phyloP scores from a whole-genome alignment of 2,113 vertebrate species.

The Colinus virginianus region DNA sequence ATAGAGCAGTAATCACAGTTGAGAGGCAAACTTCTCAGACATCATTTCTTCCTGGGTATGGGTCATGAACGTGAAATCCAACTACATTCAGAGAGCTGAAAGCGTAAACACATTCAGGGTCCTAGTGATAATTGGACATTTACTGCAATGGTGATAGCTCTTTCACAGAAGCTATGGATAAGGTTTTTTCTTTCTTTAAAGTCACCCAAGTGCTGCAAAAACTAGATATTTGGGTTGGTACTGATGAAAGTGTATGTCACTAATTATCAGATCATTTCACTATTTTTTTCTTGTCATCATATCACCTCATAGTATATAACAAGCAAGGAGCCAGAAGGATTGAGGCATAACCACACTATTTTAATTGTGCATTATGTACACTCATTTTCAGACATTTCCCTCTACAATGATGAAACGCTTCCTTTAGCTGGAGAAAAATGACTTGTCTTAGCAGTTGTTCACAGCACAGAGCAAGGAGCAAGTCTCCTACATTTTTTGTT shows the following conservation, averaged over 20 bases:
- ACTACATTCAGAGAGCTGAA: not conserved
- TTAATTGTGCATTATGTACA: not conserved
- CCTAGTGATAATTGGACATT: not conserved
- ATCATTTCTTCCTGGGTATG: not conserved
- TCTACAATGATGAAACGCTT: not conserved
- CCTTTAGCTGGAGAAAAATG: not conserved
- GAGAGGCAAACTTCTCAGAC: not conserved
- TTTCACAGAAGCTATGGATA: not conserved
- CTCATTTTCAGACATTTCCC: not conserved
- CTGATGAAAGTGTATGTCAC: not conserved
- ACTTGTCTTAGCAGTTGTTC: not conserved
- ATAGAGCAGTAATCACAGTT: not conserved
- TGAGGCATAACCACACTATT: not conserved
- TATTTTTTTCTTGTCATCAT: not conserved
- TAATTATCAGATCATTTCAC: not conserved
- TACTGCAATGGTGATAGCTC: not conserved
- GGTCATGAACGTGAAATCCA: not conserved
- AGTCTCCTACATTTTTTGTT: not conserved
- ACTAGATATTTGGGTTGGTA: not conserved
- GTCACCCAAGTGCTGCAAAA: not conserved
- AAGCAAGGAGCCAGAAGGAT: not conserved
- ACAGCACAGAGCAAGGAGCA: not conserved
- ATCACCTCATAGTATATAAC: not conserved
- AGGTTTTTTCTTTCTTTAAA: not conserved
- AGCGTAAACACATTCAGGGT: not conserved